phyloP scores from a whole-genome alignment of 2,888 invertebrate species.

The Drosophila putrida region DNA sequence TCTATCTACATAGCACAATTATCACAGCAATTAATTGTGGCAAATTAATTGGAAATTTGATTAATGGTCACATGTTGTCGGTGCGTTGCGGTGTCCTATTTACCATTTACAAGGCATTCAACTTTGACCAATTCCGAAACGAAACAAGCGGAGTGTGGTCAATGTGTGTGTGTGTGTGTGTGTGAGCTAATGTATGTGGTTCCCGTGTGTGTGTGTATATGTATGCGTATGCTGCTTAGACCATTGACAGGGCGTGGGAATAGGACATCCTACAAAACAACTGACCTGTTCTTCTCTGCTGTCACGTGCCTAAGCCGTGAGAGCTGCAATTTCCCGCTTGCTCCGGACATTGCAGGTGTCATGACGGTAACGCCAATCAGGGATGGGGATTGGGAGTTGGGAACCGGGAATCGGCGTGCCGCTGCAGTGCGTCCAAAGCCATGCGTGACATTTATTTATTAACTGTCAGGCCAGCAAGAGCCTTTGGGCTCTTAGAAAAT shows the following conservation, averaged over 20 bases:
- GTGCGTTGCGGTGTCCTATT: conserved; percentile 54
- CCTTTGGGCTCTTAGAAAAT: conserved; percentile 47
- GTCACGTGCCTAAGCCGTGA: conserved; percentile 68
- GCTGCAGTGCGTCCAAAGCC: conserved; percentile 68
- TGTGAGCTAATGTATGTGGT: conserved; percentile 9
- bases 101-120: conserved; percentile 62
- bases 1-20: conserved; percentile 58
- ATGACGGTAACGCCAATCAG: background rate
- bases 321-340: conserved; percentile 47
- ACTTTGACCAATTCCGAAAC: conserved; percentile 62
- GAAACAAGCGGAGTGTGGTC: conserved; percentile 46
- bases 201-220: conserved; percentile 5
- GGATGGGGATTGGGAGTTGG: background rate
- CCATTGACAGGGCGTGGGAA: conserved; percentile 66
- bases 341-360: conserved; percentile 53
- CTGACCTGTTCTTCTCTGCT: conserved; percentile 33
- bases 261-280: conserved; percentile 25
- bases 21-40: conserved; percentile 79
- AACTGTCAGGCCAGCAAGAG: conserved; percentile 57
- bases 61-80: conserved; percentile 67
- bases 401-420: conserved; percentile 25
- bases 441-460: conserved; percentile 73
- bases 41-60: conserved; percentile 81
- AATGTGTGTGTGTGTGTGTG: conserved; percentile 11
- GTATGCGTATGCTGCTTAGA: conserved; percentile 26